Percentiles rank a stretch among this genome's conserved stretches.
phyloP scores from a whole-genome alignment of 2,888 invertebrate genomes.

The Smittia aterrima region DNA sequence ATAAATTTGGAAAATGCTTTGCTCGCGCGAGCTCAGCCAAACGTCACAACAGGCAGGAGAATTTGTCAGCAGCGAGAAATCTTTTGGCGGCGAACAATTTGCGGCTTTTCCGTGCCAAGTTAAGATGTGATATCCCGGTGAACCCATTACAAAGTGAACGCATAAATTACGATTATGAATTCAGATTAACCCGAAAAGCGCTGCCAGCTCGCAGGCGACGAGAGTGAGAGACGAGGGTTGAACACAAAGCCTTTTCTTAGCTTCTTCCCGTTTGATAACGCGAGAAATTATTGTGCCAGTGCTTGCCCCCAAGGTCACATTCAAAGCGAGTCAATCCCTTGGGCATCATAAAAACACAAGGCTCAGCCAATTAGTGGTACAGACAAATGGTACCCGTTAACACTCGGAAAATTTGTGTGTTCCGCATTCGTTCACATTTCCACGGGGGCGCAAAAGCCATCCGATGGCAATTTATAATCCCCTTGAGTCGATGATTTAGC shows the following conservation, averaged over 20 bases:
- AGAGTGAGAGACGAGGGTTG: not conserved
- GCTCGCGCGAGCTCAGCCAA: not conserved
- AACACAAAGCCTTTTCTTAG: not conserved
- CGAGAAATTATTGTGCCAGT: conserved; percentile 12
- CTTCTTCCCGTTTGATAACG: conserved; percentile 22
- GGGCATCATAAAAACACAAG: conserved; percentile 16
- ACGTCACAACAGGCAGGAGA: not conserved
- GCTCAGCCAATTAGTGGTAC: conserved; percentile 29
- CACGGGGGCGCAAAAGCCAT: conserved; percentile 9
- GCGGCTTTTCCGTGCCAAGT: not conserved
- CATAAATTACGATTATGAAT: conserved; percentile 34
- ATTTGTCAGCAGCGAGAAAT: not conserved
- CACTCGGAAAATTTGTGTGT: not conserved
- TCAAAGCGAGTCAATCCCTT: not conserved
- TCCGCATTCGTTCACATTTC: not conserved
- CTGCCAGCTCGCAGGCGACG: not conserved
- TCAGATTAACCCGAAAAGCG: conserved; percentile 11
- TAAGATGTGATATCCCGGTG: not conserved
- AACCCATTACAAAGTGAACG: conserved; percentile 1
- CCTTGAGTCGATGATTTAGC: conserved; percentile 32
- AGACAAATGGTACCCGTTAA: conserved; percentile 27
- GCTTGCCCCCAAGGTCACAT: conserved; percentile 37
- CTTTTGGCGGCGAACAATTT: not conserved
- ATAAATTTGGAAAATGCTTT: conserved; percentile 32
- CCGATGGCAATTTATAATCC: conserved; percentile 5